These are phyloP conservation scores for Spinus pinus DNA, from an alignment of 2,797 vertebrate species.

Conservation along the genomic window DNA sequence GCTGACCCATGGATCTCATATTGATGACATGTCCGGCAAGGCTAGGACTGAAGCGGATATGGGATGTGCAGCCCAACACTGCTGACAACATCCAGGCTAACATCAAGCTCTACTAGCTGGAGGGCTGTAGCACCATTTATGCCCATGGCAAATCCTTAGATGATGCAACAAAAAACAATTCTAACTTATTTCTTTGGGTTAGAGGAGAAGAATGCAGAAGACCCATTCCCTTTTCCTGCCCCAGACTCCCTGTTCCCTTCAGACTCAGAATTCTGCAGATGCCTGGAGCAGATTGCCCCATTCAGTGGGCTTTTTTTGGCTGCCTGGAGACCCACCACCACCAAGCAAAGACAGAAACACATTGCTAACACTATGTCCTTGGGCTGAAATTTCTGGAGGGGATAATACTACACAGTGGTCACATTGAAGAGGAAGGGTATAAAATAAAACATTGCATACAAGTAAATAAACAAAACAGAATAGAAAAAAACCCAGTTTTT, in stretches of 20 bases:
- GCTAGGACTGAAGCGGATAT: background rate
- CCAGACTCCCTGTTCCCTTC: background rate
- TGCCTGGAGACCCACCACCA: background rate
- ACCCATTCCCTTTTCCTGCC: background rate
- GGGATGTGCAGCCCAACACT: background rate
- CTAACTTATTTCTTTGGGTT: background rate
- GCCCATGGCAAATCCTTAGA: background rate
- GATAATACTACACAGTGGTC: background rate
- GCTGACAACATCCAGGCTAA: background rate
- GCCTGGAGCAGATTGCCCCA: background rate
- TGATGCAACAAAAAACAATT: background rate
- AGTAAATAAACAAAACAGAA: background rate
- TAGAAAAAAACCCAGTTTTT: fast-evolving
- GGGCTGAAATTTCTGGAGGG: background rate
- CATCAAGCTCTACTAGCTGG: background rate
- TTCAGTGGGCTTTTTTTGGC: background rate
- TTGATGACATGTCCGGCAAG: background rate
- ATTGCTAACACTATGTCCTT: background rate
- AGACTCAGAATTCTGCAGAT: background rate
- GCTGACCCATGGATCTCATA: background rate
- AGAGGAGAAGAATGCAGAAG: background rate
- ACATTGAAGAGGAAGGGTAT: background rate
- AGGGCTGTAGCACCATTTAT: background rate
- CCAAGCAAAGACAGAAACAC: background rate
- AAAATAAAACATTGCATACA: background rate